Conservation (phyloP, 2,113 vertebrate species). For the Corvus moneduloides region DNA sequence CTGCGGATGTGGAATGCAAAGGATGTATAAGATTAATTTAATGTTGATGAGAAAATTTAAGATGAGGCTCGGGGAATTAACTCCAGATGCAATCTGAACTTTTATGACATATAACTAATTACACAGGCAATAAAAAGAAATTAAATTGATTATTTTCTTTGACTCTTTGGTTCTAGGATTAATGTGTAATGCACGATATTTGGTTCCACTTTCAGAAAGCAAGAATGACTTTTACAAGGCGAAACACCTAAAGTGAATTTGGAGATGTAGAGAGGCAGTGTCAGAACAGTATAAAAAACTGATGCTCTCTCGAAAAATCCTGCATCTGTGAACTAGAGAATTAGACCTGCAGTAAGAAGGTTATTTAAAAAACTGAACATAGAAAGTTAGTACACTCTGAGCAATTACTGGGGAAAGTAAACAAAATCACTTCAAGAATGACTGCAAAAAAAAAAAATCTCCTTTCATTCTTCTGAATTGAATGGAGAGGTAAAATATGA, state of each 20-base stretch:
- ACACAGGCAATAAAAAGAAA: slow-evolving; percentile 49
- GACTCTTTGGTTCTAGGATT: not conserved
- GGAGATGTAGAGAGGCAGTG: not conserved
- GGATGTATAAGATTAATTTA: slow-evolving; percentile 42
- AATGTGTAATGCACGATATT: not conserved
- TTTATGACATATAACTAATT: slow-evolving; percentile 63
- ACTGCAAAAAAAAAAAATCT: not conserved
- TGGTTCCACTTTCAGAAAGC: not conserved
- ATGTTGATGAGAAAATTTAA: slow-evolving; percentile 49
- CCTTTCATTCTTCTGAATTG: not conserved
- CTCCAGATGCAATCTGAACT: slow-evolving; percentile 39
- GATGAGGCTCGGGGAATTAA: slow-evolving; percentile 33
- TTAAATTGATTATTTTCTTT: slow-evolving; percentile 40
- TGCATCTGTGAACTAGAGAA: not conserved
- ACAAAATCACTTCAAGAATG: not conserved
- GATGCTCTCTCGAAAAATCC: not conserved
- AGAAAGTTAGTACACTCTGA: not conserved
- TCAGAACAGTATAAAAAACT: not conserved
- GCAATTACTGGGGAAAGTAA: not conserved
- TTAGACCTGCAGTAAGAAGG: not conserved
- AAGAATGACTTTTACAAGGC: not conserved
- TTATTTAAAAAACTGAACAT: not conserved
- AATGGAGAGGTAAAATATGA: not conserved
- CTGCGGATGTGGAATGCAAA: not conserved
- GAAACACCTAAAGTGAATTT: not conserved